These are phyloP conservation scores for Oryzias curvinotus DNA, from an alignment of 2,113 vertebrate genomes.

Conservation along the genomic window DNA sequence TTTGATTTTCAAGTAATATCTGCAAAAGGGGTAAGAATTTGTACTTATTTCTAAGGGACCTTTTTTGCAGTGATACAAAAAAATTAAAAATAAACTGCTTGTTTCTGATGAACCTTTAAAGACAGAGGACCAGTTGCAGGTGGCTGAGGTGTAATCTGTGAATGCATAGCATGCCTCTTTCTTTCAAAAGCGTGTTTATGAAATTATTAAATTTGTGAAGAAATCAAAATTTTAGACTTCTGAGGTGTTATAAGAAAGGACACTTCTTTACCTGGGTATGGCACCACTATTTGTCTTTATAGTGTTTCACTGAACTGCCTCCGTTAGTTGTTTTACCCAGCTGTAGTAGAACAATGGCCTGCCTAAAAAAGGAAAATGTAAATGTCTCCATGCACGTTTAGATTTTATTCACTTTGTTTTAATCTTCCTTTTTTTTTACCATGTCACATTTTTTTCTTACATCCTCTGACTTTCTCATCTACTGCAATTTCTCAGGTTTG, in stretches of 20 bases:
- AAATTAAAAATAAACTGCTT: too few relatives aligned
- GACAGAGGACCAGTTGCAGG: too few relatives aligned
- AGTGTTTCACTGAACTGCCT: constrained; percentile 41
- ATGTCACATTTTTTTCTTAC: constrained; percentile 5
- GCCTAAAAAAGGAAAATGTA: constrained; percentile 59
- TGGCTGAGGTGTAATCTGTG: too few relatives aligned
- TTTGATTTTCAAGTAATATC: too few relatives aligned
- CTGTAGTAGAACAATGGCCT: constrained; percentile 53
- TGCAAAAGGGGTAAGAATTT: too few relatives aligned
- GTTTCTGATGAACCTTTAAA: too few relatives aligned
- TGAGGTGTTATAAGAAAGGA: constrained; percentile 31
- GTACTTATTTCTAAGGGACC: too few relatives aligned
- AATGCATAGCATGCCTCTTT: too few relatives aligned
- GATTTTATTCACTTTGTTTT: constrained; percentile 27
- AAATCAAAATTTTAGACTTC: constrained; percentile 21
- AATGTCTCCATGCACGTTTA: constrained; percentile 36
- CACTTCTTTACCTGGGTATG: constrained; percentile 36
- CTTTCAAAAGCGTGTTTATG: neutral
- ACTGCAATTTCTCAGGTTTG: too few relatives aligned
- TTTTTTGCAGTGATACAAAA: too few relatives aligned
- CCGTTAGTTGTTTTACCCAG: constrained; percentile 53
- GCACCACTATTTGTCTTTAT: constrained; percentile 38
- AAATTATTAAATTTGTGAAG: neutral
- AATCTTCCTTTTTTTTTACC: constrained; percentile 9
- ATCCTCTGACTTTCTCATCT: constrained; percentile 6